Base-by-base conservation (phyloP, 2,888 invertebrate genomes). In the Polydrusus tereticollis region DNA sequence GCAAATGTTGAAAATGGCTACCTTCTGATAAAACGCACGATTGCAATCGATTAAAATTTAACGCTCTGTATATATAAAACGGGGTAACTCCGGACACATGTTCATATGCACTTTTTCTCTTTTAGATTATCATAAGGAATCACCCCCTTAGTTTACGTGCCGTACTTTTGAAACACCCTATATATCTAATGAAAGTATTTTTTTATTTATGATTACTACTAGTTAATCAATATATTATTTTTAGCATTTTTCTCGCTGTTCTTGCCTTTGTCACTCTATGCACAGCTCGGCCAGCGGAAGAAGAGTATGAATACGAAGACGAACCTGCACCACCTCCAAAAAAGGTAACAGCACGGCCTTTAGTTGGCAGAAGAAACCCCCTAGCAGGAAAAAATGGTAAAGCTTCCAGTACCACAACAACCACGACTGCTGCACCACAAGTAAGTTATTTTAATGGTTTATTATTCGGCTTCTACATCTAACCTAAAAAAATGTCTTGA, bases 361-460 rank as follows among this genome's bases (percentile, higher is more conserved):
- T 85, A 59, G 77, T 84, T 18, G 82, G 82, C 45, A 82, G 86
- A 75, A 80, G 86, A 68, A 85, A 82, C 76, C 85, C 85, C 1
- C 76, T 86, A 55, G 77, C 82, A 1, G 81, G 81, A 20, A 79
- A 83, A 50, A 79, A 77, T 63, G 79, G 77, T 14, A 81, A 79
- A 62, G 79, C 81, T 69, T 76, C 84, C 10, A 81, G 83, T n/a
- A 83, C 83, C 16, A 79, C 81, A 41, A 80, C 84, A 14, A 80
- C 85, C 1, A 83, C 84, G 10, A 83, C 85, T 20, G 82, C 84
- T 6, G 81, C 85, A 14, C 80, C 84, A 43, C 41, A 71, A 62
- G 74, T 72, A 69, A 65, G 65, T 64, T 26, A 57, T 29, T 57
- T 5, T 29, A 33, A 10, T 33, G 16, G 10, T 8, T 5, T 3